Base-by-base conservation (phyloP, 2,113 vertebrate genomes). In the Sigmodon hispidus region DNA sequence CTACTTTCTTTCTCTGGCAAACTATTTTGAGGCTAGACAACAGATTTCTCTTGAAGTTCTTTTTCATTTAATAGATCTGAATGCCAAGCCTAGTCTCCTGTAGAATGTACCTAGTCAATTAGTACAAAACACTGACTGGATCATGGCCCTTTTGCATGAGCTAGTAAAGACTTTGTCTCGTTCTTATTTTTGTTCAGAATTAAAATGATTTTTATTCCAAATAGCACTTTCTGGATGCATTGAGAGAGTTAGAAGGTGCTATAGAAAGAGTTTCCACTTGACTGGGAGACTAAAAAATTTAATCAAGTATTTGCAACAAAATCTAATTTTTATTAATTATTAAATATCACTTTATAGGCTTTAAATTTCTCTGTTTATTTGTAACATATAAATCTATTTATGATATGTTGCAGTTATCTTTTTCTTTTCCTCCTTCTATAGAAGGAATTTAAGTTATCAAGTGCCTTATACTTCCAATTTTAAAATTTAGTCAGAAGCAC, bases 41-140 rank as follows among this genome's bases (percentile, higher is more conserved):
- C 67, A 87, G 43, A 95, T 97, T 94, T 96, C 26, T 70, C 67
- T 87, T 91, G 86, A 90, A 80, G 69, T 84, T n/a, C n/a, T 87
- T 96, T 43, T 59, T 84, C 76, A 52, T 94, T 81, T 55, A 75
- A n/a, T 36, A 45, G 72, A 72, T 80, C 55, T 87, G n/a, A 87
- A 87, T 73, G 29, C 43, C 83, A 88, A 81, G 40, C 21, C 52
- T 4, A 48, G 21, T 65, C 73, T 81, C 75, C 22, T 83, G 17
- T 17, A 65, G 55, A 72, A 8, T 55, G 26, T 75, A 81, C 45
- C 31, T 83, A 67, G 63, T 45, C 80, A 19, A 72, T 73, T 81
- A 67, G 31, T n/a, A 75, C 31, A 88, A 48, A 45, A 81, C 63
- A 3, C 31, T 87, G 7, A 2, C 22, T 73, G 9, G 48, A 7